phyloP scores from a whole-genome alignment of 2,797 vertebrate species.

The Anolis apletophallus region DNA sequence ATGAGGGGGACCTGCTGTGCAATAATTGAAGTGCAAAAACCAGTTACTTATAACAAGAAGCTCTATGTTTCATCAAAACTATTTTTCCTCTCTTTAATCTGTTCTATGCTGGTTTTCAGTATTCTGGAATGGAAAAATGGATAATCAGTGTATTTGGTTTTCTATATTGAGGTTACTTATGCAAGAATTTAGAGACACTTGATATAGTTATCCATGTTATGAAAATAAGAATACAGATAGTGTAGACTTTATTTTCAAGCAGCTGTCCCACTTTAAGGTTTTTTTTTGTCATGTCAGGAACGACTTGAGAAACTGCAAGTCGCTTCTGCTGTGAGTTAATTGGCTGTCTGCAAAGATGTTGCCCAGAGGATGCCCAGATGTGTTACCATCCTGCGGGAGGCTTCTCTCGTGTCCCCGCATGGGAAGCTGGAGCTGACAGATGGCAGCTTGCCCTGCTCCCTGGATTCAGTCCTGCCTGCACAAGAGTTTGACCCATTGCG shows the following conservation, averaged over 20 bases:
- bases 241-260: neutral
- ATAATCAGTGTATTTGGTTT: slow-evolving; percentile 45
- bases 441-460: too few relatives aligned
- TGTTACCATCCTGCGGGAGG: too few relatives aligned
- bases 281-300: too few relatives aligned
- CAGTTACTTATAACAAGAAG: slow-evolving; percentile 54
- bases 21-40: slow-evolving; percentile 54
- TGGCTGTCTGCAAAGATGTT: too few relatives aligned
- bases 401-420: too few relatives aligned
- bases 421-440: too few relatives aligned
- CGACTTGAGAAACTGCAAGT: too few relatives aligned
- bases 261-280: neutral
- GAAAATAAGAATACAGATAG: neutral
- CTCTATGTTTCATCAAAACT: slow-evolving; percentile 60
- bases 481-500: too few relatives aligned
- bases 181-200: neutral
- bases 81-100: slow-evolving; percentile 46
- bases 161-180: neutral
- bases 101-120: slow-evolving; percentile 26
- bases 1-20: slow-evolving; percentile 56
- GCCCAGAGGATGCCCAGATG: too few relatives aligned
- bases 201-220: neutral
- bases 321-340: too few relatives aligned
- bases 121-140: slow-evolving; percentile 46
- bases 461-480: too few relatives aligned